Evolutionary conservation across 2,888 invertebrate species (phyloP), one percentile per base, ranked within the genome.

Genomic region (Listrodromus nycthemerus): DNA sequence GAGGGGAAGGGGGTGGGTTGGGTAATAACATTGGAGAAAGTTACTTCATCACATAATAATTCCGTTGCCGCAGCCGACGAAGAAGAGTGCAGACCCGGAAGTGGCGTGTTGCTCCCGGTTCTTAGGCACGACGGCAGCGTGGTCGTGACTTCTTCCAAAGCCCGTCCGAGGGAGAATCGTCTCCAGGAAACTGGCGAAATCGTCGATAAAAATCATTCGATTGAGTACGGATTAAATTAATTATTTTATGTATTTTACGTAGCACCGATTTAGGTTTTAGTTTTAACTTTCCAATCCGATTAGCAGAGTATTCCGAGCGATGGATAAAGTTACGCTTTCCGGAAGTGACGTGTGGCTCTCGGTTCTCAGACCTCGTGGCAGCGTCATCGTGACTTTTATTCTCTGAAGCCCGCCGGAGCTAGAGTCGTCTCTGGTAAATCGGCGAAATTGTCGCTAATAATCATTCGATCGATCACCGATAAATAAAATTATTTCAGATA

Each of bases 81-180:
- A 86, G 85, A 86, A 78, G 84, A 83, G 71, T 84, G 81, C 45
- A 84, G 82, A 82, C 83, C 83, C 86, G 86, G 86, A 87, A 86
- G 85, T 83, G 61, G 63, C n/a, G 30, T 21, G 71, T 65, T 71
- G 69, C 58, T 75, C 71, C 73, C 74, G 66, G 45, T 71, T 37
- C 24, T 52, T 33, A 66, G 66, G 58, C 37, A 8, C 69, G 65
- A 58, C 19, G 55, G 61, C 61, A 61, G 66, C 52, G 41, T 45
- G 52, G 80, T 86, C 77, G 81, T 82, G 80, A 82, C 82, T 77
- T 65, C 77, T 50, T 45, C 13, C 3, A 16, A 4, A 16, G 41
- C 2, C 16, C 4, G 16, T 45, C 41, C 41, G 41, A 16, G 41
- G 13, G 2, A 3, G 16, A 45, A 45, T 4, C 4, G 41, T 45